Conservation (phyloP, 2,797 vertebrate genomes). For the Crocidura indochinensis region DNA sequence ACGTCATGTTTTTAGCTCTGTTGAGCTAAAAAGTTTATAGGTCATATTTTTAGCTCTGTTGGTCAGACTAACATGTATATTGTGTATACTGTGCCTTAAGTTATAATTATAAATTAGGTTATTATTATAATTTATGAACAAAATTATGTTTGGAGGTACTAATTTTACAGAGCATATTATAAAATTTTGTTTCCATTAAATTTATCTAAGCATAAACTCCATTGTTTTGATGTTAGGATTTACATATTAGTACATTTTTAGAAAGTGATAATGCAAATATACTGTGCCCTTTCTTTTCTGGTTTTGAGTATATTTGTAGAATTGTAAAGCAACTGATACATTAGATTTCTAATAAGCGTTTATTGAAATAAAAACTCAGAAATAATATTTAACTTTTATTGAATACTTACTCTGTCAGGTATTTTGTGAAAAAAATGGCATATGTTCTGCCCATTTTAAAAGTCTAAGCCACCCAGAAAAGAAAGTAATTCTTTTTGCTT, state of each 20-base stretch:
- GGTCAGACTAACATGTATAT: neutral
- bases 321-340: neutral
- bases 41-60: neutral
- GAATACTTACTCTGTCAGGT: neutral
- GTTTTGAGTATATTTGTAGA: neutral
- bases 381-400: neutral
- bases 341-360: neutral
- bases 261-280: neutral
- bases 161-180: constrained; percentile 1
- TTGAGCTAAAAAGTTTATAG: neutral
- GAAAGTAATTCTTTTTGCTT: neutral
- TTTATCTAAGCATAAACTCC: neutral
- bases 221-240: neutral
- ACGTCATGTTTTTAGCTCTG: neutral
- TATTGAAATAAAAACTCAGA: neutral
- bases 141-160: neutral
- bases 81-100: neutral
- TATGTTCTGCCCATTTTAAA: constrained; percentile 7
- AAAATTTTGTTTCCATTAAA: neutral
- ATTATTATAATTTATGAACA: constrained; percentile 12
- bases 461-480: neutral
- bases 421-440: neutral
- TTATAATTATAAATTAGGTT: constrained; percentile 43
- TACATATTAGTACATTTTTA: neutral
- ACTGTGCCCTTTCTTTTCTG: neutral